phyloP scores from a whole-genome alignment of 2,113 vertebrate species.

The Jaculus jaculus region DNA sequence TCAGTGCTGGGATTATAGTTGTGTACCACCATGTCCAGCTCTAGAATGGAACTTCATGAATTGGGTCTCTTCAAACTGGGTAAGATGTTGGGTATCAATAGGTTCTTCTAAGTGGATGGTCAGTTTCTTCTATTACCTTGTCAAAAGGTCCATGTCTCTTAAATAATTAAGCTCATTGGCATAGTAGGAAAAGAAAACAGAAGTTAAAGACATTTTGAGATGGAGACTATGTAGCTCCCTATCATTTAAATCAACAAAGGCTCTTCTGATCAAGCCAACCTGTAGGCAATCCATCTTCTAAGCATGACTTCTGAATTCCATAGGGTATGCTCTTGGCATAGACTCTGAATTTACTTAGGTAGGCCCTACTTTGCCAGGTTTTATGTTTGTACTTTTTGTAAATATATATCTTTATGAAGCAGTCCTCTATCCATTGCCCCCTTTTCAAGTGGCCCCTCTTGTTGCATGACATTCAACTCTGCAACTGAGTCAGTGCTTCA shows the following conservation, averaged over 20 bases:
- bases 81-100: rapidly evolving
- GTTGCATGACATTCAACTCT: too few species aligned
- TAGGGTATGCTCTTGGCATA: rapidly evolving
- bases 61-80: background rate
- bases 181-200: too few species aligned
- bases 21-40: background rate
- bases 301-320: background rate
- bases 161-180: too few species aligned
- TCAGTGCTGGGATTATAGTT: too few species aligned
- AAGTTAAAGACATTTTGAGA: background rate
- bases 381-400: background rate
- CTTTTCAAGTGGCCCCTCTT: background rate
- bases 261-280: background rate
- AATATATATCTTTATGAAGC: background rate
- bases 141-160: background rate
- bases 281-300: too few species aligned
- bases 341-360: too few species aligned
- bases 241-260: background rate
- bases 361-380: rapidly evolving
- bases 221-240: too few species aligned
- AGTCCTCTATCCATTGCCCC: too few species aligned
- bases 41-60: too few species aligned
- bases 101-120: too few species aligned
- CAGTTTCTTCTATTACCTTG: background rate
- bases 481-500: too few species aligned